These are phyloP conservation scores for Catharus minimus DNA, from an alignment of 2,113 vertebrate genomes.

Conservation along the genomic window DNA sequence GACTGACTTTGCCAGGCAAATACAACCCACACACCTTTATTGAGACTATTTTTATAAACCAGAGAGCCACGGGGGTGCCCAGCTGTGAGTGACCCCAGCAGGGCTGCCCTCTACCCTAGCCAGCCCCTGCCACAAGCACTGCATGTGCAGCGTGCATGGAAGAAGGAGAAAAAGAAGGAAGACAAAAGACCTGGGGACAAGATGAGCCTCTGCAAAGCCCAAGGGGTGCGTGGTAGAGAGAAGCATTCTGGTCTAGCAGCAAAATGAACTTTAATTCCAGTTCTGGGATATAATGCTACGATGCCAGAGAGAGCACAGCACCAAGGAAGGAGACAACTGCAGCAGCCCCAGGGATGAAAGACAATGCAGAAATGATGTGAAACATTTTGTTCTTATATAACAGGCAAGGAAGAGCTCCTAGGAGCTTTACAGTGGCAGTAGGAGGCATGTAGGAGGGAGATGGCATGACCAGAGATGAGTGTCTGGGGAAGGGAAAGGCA, in stretches of 20 bases:
- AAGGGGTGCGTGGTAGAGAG: neutral
- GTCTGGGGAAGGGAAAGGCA: neutral
- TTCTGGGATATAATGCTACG: neutral
- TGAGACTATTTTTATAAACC: neutral
- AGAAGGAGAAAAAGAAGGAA: neutral
- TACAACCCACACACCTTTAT: neutral
- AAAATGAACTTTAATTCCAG: neutral
- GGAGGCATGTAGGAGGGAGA: neutral
- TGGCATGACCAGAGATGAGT: neutral
- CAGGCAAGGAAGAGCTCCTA: neutral
- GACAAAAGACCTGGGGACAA: neutral
- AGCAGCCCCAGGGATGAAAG: neutral
- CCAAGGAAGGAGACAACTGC: neutral
- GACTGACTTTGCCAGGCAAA: neutral
- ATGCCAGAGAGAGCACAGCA: neutral
- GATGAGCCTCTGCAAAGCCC: neutral
- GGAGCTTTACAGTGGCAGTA: neutral
- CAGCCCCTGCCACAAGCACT: neutral
- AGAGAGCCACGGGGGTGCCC: neutral
- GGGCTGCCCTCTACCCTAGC: neutral
- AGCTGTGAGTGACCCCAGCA: neutral
- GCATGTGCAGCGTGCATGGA: neutral
- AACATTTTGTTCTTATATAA: neutral
- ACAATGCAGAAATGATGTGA: neutral
- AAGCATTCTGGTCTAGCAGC: slow-evolving; percentile 14